Percentiles rank a stretch among this genome's conserved stretches.
Evolutionary conservation across 92 coral and sea anemone species (phyloP).

Genomic region (Montipora capitata): DNA sequence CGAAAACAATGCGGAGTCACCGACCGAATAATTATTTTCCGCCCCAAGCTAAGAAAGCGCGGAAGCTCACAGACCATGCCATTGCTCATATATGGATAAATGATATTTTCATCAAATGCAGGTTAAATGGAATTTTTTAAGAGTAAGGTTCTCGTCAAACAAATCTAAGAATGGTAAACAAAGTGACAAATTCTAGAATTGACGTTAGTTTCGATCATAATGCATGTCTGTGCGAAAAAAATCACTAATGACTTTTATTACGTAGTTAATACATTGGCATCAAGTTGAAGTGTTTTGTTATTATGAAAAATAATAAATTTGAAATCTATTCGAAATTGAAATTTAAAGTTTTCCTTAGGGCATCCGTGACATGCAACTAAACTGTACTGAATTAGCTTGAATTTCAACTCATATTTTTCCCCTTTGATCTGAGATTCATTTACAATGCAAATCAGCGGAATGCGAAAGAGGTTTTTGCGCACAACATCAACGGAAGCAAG

Average conservation of each 20-base stretch:
- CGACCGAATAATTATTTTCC: not conserved
- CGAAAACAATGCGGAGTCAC: not conserved
- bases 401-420: no score
- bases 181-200: not conserved
- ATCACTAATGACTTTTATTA: not conserved
- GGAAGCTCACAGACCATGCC: not conserved
- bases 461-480: not conserved
- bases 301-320: not conserved
- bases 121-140: not conserved
- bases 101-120: not conserved
- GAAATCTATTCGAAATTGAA: not conserved
- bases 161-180: not conserved
- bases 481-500: not conserved
- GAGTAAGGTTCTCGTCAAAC: no score
- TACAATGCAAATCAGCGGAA: not conserved
- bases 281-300: not conserved
- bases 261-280: no score
- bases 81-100: not conserved
- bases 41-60: not conserved
- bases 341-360: not conserved
- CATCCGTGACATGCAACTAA: no score
- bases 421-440: no score
- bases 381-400: no score
- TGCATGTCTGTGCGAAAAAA: not conserved
- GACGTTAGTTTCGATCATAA: not conserved